Base-by-base conservation (phyloP, 2,113 vertebrate species). In the Hippocampus mohnikei region DNA sequence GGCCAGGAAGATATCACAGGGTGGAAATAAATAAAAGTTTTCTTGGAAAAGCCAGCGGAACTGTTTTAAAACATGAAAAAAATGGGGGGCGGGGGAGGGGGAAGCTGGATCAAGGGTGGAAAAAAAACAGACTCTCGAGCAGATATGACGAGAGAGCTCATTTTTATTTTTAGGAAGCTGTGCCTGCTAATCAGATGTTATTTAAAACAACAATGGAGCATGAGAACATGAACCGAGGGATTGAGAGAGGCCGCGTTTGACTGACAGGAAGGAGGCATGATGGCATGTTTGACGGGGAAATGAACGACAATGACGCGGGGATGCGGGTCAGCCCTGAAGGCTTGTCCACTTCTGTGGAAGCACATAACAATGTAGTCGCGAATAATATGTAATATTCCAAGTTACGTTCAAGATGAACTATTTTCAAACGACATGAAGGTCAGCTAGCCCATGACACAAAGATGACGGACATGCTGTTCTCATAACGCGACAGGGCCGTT, bases 11-110 rank as follows among this genome's bases (percentile, higher is more conserved):
- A 85, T 79, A 86, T 84, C 85, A 86, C 82, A 73, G 70, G 67
- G 71, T 84, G 82, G 84, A 84, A 86, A 88, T 84, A 85, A 88
- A 88, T 87, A 82, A 88, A 84, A 76, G 72, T 74, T 79, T 75
- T 82, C 70, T 72, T 73, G 74, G 66, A 84, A 78, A 79, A 83
- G 81, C 75, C 61, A 53, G 68, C 76, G 82, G 67, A 77, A 73
- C 61, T 68, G 66, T 70, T 82, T 83, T 85, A 52, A 86, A 84
- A 76, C 77, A 33, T 33, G 10, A 11, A 42, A 70, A 80, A 79
- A 75, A 73, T 15, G 33, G 73, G 67, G 67, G 62, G 0, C 5
- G 33, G 1, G 29, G 29, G 29, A 4, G 33, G 33, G 33, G 33
- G 71, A 33, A 71, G 50, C 59, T 66, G 76, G 72, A 67, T 21